Evolutionary conservation across 2,888 invertebrate species (phyloP).

Genomic region (Lumbricus terrestris): DNA sequence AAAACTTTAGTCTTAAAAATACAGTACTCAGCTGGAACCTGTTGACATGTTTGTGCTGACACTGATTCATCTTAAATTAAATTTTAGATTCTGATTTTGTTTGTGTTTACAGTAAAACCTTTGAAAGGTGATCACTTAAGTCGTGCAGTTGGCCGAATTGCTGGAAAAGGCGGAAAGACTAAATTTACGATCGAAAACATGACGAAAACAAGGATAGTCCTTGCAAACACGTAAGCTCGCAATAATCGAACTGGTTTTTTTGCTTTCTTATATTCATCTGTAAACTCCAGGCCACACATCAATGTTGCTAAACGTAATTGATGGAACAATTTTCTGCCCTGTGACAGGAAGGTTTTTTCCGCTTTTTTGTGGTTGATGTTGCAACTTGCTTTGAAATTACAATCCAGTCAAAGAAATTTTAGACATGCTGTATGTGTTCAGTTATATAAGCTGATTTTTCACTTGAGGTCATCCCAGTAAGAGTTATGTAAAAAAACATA

Average conservation of each 20-base stretch:
- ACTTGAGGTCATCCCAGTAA: background rate
- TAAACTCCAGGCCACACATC: background rate
- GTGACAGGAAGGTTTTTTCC: background rate
- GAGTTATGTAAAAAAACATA: too few species aligned
- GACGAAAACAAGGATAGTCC: conserved; percentile 93
- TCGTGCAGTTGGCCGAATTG: conserved; percentile 92
- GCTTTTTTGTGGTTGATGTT: background rate
- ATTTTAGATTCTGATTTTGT: background rate
- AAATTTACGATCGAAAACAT: conserved; percentile 98
- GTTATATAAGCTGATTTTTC: background rate
- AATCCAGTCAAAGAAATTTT: background rate
- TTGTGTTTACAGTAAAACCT: conserved; percentile 76
- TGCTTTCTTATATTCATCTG: background rate
- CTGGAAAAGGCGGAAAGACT: conserved; percentile 94
- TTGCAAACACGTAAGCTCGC: conserved; percentile 73
- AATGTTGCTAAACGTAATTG: background rate
- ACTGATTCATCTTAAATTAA: background rate
- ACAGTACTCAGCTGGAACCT: background rate
- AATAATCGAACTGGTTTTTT: too few species aligned
- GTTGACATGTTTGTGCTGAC: background rate
- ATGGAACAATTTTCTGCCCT: background rate
- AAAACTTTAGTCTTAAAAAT: too few species aligned
- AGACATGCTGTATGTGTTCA: background rate
- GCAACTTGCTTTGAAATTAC: background rate
- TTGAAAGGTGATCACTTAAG: conserved; percentile 91